Evolutionary conservation across 2,888 invertebrate species (phyloP).

Genomic region (Thecophora atra): DNA sequence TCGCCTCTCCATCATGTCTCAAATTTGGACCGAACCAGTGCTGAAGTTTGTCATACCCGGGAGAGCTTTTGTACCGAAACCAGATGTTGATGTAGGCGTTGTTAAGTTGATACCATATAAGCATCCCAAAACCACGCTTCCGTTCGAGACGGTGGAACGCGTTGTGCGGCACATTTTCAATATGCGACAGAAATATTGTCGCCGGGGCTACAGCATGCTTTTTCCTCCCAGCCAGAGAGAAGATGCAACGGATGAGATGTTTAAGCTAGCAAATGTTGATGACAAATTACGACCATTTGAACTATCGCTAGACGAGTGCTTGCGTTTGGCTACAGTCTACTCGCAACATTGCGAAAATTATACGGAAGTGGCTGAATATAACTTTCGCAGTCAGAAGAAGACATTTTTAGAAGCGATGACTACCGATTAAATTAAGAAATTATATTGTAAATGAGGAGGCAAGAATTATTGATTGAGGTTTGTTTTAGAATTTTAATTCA

Average conservation of each 20-base stretch:
- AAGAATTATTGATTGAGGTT: not conserved
- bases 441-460: not conserved
- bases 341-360: conserved; percentile 66
- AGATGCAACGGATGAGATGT: conserved; percentile 75
- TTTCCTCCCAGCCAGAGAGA: conserved; percentile 78
- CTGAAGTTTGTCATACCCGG: conserved; percentile 91
- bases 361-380: conserved; percentile 74
- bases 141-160: conserved; percentile 89
- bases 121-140: conserved; percentile 77
- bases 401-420: not conserved
- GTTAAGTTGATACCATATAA: conserved; percentile 85
- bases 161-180: conserved; percentile 86
- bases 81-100: conserved; percentile 96
- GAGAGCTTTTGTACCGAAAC: conserved; percentile 89
- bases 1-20: conserved; percentile 93
- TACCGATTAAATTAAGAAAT: not conserved
- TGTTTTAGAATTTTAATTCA: not conserved
- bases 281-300: conserved; percentile 76
- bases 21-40: conserved; percentile 86
- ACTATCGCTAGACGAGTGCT: conserved; percentile 81
- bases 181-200: conserved; percentile 85
- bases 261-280: conserved; percentile 77
- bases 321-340: conserved; percentile 81
- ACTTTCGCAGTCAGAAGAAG: conserved; percentile 71
- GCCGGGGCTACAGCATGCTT: conserved; percentile 75